These are phyloP conservation scores for Luehdorfia chinensis DNA, from an alignment of 1,140 invertebrate genomes.

Conservation along the genomic window DNA sequence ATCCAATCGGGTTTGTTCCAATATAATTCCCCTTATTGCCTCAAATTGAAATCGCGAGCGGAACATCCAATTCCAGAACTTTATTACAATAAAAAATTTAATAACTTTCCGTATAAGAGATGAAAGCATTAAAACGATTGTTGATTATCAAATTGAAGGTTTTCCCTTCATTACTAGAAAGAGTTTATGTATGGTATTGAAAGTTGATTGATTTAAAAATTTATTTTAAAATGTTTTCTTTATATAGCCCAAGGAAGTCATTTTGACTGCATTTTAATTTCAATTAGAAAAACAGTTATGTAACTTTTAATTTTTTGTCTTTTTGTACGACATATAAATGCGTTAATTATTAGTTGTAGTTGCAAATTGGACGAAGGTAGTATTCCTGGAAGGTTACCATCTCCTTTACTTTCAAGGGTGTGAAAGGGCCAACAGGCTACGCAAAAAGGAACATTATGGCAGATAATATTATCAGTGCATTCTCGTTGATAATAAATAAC, in stretches of 20 bases:
- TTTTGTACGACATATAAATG: too few relatives aligned
- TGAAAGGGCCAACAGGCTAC: background rate
- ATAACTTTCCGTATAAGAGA: conserved; percentile 5
- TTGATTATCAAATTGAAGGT: background rate
- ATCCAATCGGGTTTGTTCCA: conserved; percentile 26
- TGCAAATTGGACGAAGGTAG: too few relatives aligned
- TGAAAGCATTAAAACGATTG: background rate
- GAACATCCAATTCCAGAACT: conserved; percentile 18
- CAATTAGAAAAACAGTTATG: too few relatives aligned
- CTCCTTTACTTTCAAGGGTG: background rate
- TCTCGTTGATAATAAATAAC: background rate
- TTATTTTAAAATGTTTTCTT: too few relatives aligned
- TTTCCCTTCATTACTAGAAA: too few relatives aligned
- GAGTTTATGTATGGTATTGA: too few relatives aligned
- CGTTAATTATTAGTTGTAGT: too few relatives aligned
- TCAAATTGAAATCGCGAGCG: conserved; percentile 43
- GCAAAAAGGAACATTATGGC: background rate
- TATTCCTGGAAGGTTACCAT: too few relatives aligned
- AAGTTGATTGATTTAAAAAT: too few relatives aligned
- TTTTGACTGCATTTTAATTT: too few relatives aligned
- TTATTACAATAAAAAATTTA: conserved; percentile 12
- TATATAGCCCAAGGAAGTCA: too few relatives aligned
- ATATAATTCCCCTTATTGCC: conserved; percentile 44
- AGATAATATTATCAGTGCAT: background rate
- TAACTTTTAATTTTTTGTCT: too few relatives aligned